A percentile compares a stretch with the other conserved stretches of the same genome.
Evolutionary conservation across 2,888 invertebrate genomes (phyloP).

Genomic region (Drosophila melanosoma): DNA sequence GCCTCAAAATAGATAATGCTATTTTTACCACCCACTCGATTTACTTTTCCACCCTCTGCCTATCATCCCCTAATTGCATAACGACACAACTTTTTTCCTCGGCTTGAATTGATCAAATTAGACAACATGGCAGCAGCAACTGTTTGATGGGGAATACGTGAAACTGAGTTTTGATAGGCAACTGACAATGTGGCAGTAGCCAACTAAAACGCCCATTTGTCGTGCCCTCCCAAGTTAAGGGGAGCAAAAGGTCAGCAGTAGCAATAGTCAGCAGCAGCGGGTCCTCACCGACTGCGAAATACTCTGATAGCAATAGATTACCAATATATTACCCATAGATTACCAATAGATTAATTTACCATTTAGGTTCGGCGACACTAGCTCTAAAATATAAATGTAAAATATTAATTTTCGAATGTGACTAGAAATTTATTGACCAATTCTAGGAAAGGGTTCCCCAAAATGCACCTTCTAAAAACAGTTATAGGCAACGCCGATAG

Average conservation of each 20-base stretch:
- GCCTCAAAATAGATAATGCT: conserved; percentile 4
- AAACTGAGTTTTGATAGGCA: conserved; percentile 26
- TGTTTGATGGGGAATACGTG: conserved; percentile 58
- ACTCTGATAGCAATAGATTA: background rate
- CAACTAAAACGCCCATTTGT: conserved; percentile 19
- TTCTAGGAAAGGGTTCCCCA: background rate
- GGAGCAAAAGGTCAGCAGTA: conserved; percentile 3
- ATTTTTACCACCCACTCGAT: conserved; percentile 12
- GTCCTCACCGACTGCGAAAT: background rate
- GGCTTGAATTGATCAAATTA: conserved; percentile 27
- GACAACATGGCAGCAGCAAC: conserved; percentile 28
- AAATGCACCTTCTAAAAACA: background rate
- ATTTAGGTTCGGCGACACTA: too few species aligned
- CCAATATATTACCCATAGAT: too few species aligned
- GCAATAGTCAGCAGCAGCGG: background rate
- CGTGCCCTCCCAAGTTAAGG: conserved; percentile 3
- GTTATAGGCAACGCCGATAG: background rate
- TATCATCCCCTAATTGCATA: conserved; percentile 32
- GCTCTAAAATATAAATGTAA: too few species aligned
- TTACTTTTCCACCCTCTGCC: background rate
- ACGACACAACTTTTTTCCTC: conserved; percentile 17
- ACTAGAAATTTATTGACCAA: background rate
- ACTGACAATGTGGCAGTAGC: background rate
- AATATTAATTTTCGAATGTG: background rate
- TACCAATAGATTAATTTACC: too few species aligned